Percentiles rank a stretch among this genome's conserved stretches.
phyloP scores from a whole-genome alignment of 2,113 vertebrate species.

The Dasypus novemcinctus region DNA sequence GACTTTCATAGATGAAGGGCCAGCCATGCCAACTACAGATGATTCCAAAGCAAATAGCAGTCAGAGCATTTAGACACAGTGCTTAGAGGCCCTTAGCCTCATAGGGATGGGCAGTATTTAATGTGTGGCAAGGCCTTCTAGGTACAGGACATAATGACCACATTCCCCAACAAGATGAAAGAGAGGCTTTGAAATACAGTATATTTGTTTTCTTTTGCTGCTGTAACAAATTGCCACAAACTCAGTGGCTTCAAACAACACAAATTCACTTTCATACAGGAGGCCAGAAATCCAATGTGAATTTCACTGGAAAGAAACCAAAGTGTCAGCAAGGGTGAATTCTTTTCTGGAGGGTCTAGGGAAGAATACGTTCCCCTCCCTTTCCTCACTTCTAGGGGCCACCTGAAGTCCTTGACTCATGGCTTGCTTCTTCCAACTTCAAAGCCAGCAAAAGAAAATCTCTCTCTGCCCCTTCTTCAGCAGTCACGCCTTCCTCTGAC shows the following conservation, averaged over 20 bases:
- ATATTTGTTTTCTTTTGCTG: neutral
- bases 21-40: neutral
- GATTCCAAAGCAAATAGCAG: neutral
- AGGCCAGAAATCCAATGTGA: neutral
- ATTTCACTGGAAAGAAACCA: neutral
- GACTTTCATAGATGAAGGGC: neutral
- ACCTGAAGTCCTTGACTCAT: neutral
- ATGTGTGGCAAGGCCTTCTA: slow-evolving; percentile 3
- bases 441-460: neutral
- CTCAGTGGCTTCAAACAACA: neutral
- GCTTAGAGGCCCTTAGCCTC: neutral
- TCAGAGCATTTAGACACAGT: neutral
- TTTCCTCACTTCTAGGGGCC: slow-evolving; percentile 10
- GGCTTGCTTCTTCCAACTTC: neutral
- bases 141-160: neutral
- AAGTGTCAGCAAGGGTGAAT: neutral
- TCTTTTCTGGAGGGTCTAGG: neutral
- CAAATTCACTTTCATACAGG: neutral
- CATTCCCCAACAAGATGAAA: slow-evolving; percentile 33
- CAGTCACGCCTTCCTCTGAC: neutral
- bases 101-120: neutral
- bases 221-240: slow-evolving; percentile 22
- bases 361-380: neutral
- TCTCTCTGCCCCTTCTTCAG: neutral
- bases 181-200: neutral